Conservation (phyloP, 2,888 invertebrate genomes). For the Synanthedon tipuliformis region DNA sequence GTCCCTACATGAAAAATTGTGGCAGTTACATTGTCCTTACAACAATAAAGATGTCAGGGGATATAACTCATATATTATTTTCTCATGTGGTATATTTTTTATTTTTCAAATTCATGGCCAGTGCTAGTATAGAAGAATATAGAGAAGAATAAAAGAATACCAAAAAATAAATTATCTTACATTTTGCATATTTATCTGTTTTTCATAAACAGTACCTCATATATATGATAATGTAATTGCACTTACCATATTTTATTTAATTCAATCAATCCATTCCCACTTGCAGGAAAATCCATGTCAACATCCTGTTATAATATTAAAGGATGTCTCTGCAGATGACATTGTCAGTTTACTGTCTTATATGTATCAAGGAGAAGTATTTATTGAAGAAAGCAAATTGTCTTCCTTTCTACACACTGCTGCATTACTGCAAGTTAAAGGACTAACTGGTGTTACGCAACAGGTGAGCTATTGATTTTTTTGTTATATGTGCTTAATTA, state of each 20-base stretch:
- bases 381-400: conserved; percentile 75
- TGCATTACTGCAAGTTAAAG: conserved; percentile 75
- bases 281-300: conserved; percentile 78
- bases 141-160: too few relatives aligned
- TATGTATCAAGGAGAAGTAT: conserved; percentile 80
- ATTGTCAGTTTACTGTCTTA: conserved; percentile 76
- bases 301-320: conserved; percentile 79
- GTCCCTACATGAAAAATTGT: too few relatives aligned
- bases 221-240: conserved; percentile 1
- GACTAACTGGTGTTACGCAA: conserved; percentile 69
- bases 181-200: background rate
- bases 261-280: background rate
- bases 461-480: conserved; percentile 30
- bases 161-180: too few relatives aligned
- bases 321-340: conserved; percentile 76
- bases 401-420: conserved; percentile 76
- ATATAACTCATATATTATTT: too few relatives aligned
- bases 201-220: background rate
- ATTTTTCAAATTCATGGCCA: too few relatives aligned
- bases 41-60: too few relatives aligned
- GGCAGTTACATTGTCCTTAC: too few relatives aligned
- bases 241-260: background rate
- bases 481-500: too few relatives aligned
- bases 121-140: too few relatives aligned
- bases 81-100: too few relatives aligned